A percentile compares a stretch with the other conserved stretches of the same genome.
These are phyloP conservation scores for Calidris pugnax DNA, from an alignment of 2,113 vertebrate genomes.

Conservation along the genomic window DNA sequence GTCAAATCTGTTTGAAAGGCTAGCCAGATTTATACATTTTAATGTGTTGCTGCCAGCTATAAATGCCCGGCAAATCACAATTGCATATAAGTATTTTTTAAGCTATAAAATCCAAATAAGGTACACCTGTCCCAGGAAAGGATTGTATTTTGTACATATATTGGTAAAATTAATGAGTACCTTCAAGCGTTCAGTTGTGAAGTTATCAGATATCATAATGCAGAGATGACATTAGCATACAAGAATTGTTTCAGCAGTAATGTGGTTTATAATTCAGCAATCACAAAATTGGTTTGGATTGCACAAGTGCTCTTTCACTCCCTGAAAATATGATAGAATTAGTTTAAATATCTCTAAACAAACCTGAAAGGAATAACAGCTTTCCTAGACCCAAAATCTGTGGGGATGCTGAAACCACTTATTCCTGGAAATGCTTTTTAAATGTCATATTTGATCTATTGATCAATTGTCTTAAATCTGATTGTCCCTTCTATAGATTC, in stretches of 20 bases:
- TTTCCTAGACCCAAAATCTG: background rate
- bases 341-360: background rate
- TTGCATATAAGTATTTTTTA: background rate
- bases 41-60: background rate
- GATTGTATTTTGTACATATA: background rate
- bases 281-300: background rate
- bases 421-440: background rate
- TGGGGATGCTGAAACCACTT: background rate
- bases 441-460: background rate
- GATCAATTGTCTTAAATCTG: background rate
- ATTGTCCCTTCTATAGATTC: background rate
- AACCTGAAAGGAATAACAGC: background rate
- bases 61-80: background rate
- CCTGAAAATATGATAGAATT: background rate
- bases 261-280: background rate
- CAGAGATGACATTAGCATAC: background rate
- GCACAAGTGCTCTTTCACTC: background rate
- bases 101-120: background rate
- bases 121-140: background rate
- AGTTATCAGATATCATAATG: background rate
- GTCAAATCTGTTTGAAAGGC: background rate
- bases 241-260: background rate
- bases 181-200: background rate
- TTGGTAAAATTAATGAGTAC: background rate
- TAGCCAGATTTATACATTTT: background rate